Evolutionary conservation across 1,140 invertebrate genomes (phyloP), one percentile per base, ranked within the genome.

Genomic region (Saxidomus purpurata): DNA sequence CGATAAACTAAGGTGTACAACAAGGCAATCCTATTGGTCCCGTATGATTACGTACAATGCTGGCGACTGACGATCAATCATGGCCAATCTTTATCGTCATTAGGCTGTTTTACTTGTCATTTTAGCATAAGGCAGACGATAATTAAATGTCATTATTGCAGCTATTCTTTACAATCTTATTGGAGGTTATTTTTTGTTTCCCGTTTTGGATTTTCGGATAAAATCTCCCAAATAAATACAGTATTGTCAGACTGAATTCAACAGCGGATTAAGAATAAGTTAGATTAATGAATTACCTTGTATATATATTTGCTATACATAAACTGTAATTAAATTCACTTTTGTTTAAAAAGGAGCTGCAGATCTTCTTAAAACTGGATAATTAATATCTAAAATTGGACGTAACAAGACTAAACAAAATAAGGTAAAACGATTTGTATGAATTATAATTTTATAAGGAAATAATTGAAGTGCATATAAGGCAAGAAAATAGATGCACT

Each of bases 91-190:
- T 71, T 85, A 69, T 76, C 83, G 83, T 85, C 83, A 85, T 74
- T 36, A 31, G 40, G 43, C 28, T 55, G 67, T 74, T 74, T 85
- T 36, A 52, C 69, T 74, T 85, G 83, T 85, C 83, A 85, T 69
- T 52, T 49, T 71, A 36, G 52, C 49, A 85, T 85, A 69, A 25
- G 76, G 28, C 19, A 13, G 83, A 85, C 83, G 69, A 69, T 71
- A 76, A 52, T 52, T 40, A 59, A 82, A 82, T 63, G 61, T 67
- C 80, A 67, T 63, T 22, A 63, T 63, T 82, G 52, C 36, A 43
- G 80, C 25, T 11, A 38, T 2, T 67, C 25, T n/a, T 25, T 17
- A 22, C 25, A 22, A 59, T 82, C 8, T 67, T 17, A 82, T 82
- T 82, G 80, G 80, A 63, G 55, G 80, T 13, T 82, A 63, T 82